phyloP scores from a whole-genome alignment of 1,140 invertebrate species.

The Achroia grisella region DNA sequence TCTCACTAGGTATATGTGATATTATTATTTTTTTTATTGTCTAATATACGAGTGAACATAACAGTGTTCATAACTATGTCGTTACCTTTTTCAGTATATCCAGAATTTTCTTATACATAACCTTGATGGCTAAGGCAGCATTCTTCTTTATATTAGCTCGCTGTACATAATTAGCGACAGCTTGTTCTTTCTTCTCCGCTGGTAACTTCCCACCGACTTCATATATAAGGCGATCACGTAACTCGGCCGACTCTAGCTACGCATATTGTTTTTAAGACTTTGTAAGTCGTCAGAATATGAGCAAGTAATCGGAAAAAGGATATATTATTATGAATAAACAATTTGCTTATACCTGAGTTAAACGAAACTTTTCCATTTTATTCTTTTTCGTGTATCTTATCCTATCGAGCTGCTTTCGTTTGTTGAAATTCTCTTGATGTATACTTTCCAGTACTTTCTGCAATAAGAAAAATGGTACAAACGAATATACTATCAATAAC shows the following conservation, averaged over 20 bases:
- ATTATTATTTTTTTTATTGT: too few relatives aligned
- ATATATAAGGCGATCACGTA: constrained; percentile 65
- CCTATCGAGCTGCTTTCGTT: constrained; percentile 75
- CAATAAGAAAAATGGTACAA: constrained; percentile 15
- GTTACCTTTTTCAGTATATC: constrained; percentile 76
- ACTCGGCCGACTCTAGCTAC: constrained; percentile 65
- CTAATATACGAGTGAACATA: too few relatives aligned
- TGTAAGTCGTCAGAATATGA: not conserved
- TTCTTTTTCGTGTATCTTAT: constrained; percentile 74
- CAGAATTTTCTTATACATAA: constrained; percentile 75
- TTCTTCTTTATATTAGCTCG: constrained; percentile 75
- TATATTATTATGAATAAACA: not conserved
- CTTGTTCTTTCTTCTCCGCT: constrained; percentile 68
- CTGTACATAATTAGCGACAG: constrained; percentile 73
- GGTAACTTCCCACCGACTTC: constrained; percentile 66
- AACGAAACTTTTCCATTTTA: constrained; percentile 73
- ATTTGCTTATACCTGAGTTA: constrained; percentile 66
- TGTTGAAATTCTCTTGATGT: constrained; percentile 75
- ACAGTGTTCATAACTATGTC: too few relatives aligned
- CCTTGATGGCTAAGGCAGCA: constrained; percentile 74
- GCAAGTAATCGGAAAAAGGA: not conserved
- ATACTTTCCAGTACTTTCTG: constrained; percentile 75
- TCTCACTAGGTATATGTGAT: too few relatives aligned
- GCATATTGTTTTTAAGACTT: not conserved
- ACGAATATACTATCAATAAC: too few relatives aligned